phyloP scores from a whole-genome alignment of 1,140 invertebrate genomes.

The Scaptomyza pallida region DNA sequence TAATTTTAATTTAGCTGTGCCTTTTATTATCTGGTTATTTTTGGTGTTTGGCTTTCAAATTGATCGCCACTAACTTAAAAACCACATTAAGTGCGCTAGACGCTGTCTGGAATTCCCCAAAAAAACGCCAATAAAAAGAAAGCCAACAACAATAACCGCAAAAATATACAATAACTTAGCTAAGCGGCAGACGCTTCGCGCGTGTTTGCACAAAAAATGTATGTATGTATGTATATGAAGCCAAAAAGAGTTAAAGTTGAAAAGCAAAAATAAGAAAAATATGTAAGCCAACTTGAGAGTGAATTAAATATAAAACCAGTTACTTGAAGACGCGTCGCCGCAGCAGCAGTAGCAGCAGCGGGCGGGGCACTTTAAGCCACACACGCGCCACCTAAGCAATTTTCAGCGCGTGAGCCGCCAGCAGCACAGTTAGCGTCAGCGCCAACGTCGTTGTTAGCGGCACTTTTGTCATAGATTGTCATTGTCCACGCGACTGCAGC shows the following conservation, averaged over 20 bases:
- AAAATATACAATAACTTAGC: slow-evolving; percentile 27
- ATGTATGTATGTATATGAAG: too few relatives aligned
- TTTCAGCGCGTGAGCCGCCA: slow-evolving; percentile 56
- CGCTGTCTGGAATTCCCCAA: slow-evolving; percentile 69
- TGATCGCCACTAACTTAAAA: slow-evolving; percentile 34
- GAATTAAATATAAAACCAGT: slow-evolving; percentile 52
- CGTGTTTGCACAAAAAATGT: slow-evolving; percentile 67
- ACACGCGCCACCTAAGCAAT: slow-evolving; percentile 64
- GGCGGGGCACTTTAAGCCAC: slow-evolving; percentile 57
- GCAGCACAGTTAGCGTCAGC: slow-evolving; percentile 27
- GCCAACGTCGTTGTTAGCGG: slow-evolving; percentile 5
- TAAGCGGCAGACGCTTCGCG: slow-evolving; percentile 37
- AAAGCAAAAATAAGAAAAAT: slow-evolving; percentile 34
- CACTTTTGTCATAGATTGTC: slow-evolving; percentile 66
- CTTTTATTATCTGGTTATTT: slow-evolving; percentile 31
- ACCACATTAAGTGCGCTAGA: slow-evolving; percentile 43
- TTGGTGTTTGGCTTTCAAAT: slow-evolving; percentile 39
- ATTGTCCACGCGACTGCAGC: slow-evolving; percentile 70
- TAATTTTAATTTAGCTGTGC: slow-evolving; percentile 62
- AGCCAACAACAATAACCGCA: slow-evolving; percentile 52
- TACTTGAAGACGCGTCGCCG: slow-evolving; percentile 30
- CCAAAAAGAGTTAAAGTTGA: slow-evolving; percentile 45
- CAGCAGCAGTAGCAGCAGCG: neutral
- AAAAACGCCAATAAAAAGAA: slow-evolving; percentile 47
- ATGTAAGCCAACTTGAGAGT: slow-evolving; percentile 33